These are phyloP conservation scores for Aplysina aerophoba DNA, from an alignment of 37 sponge, comb jelly and placozoan species.

Conservation along the genomic window DNA sequence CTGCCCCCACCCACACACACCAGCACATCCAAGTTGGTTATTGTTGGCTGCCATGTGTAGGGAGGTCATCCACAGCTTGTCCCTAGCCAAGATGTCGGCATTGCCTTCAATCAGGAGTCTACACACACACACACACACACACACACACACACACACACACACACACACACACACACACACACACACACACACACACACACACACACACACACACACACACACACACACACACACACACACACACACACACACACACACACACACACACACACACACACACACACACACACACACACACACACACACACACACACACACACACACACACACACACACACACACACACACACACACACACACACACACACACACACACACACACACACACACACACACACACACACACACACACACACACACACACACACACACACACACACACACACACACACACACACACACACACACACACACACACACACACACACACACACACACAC, in stretches of 20 bases:
- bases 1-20: conserved; percentile 35
- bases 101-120: conserved; percentile 69
- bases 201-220: conserved; percentile 19
- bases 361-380: conserved; percentile 4
- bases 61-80: conserved; percentile 93
- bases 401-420: not conserved
- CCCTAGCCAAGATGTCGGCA: conserved; percentile 85
- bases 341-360: conserved; percentile 6
- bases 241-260: not conserved
- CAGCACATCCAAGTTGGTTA: conserved; percentile 79
- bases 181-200: not conserved
- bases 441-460: not conserved
- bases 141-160: not conserved
- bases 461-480: not conserved
- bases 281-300: not conserved
- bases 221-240: conserved; percentile 15
- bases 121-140: not conserved
- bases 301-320: conserved; percentile 9
- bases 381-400: conserved; percentile 6
- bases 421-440: not conserved
- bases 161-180: too few species aligned
- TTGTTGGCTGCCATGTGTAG: conserved; percentile 88
- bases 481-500: conserved; percentile 16
- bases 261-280: not conserved
- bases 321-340: conserved; percentile 9